A percentile compares a stretch with the other conserved stretches of the same genome.
Evolutionary conservation across 2,888 invertebrate genomes (phyloP).

Genomic region (Watsonalla binaria): DNA sequence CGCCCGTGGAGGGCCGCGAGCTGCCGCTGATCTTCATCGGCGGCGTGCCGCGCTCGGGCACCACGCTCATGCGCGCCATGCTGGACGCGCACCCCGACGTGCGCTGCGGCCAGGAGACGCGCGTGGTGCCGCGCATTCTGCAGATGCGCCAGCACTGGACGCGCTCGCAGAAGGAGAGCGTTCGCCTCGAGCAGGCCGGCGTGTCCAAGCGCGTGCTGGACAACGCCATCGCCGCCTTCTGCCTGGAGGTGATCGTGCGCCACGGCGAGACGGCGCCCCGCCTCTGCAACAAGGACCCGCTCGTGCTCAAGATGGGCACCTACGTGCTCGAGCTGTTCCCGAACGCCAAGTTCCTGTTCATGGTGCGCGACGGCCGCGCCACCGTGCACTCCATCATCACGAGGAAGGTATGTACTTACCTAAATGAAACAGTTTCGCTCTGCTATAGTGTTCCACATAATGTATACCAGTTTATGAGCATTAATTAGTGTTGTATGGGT

Average conservation of each 20-base stretch:
- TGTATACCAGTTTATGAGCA: too few species aligned
- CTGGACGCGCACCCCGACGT: constrained; percentile 98
- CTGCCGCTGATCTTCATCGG: constrained; percentile 98
- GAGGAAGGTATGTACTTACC: constrained; percentile 84
- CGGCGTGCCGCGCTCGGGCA: constrained; percentile 98
- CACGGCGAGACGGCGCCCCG: constrained; percentile 97
- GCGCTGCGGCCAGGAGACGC: constrained; percentile 97
- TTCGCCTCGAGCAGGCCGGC: constrained; percentile 95
- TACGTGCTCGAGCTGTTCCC: constrained; percentile 96
- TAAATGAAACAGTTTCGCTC: too few species aligned
- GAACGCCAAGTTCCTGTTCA: constrained; percentile 97
- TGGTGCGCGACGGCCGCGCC: constrained; percentile 98
- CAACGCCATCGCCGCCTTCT: constrained; percentile 97
- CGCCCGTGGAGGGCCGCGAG: constrained; percentile 83
- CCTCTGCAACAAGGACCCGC: constrained; percentile 99
- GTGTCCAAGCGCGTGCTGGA: constrained; percentile 95
- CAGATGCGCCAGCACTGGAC: constrained; percentile 98
- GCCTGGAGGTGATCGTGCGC: constrained; percentile 95
- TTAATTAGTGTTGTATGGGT: too few species aligned
- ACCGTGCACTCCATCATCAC: constrained; percentile 99
- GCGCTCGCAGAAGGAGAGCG: constrained; percentile 93
- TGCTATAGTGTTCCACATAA: too few species aligned
- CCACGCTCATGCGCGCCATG: constrained; percentile 98
- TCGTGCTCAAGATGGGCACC: constrained; percentile 97
- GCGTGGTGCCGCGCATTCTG: constrained; percentile 97